Base-by-base conservation (phyloP, 2,797 vertebrate genomes). In the Epinephelus coioides region DNA sequence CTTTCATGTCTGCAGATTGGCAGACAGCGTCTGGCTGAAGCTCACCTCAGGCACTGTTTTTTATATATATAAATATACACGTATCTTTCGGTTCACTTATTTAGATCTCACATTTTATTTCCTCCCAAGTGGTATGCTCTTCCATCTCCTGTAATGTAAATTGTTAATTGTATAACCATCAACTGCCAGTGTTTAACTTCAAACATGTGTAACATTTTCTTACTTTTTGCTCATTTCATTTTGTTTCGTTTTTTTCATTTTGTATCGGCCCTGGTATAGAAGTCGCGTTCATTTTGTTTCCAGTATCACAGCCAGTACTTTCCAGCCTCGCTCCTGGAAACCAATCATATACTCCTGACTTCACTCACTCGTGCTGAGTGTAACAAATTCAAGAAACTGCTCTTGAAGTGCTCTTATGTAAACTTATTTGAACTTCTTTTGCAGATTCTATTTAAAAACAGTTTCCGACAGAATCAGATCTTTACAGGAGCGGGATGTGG, bases 1-100 rank as follows among this genome's bases (percentile, higher is more conserved):
- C 82, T 69, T 65, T 76, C 60, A 34, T 66, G 73, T 57, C 65
- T 57, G 63, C 64, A 84, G 90, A n/a, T 69, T 55, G 70, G 84
- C 76, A 71, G 96, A 90, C 94, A 90, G 93, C 89, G 92, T 94
- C 92, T 95, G 95, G 96, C 95, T 96, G 96, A 95, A 92, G 90
- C 94, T 94, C 96, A 97, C 96, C 96, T 96, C 96, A 95, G 96
- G 95, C 96, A 80, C 87, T 87, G 86, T 96, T 96, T 95, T 82
- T 86, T 27, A 46, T 46, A 56, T 53, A 54, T 34, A 50, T 47
- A 34, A 60, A 40, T 69, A 8, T 34, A 34, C 34, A 51, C 83
- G 55, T 78, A 76, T 61, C 57, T 65, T 74, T 78, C 49, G 1
- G 62, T 72, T 84, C 61, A 44, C 25, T 70, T 68, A 70, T 81